A percentile compares a stretch with the other conserved stretches of the same genome.
Evolutionary conservation across 1,140 invertebrate species (phyloP).

Genomic region (Leptoteleia sp.): DNA sequence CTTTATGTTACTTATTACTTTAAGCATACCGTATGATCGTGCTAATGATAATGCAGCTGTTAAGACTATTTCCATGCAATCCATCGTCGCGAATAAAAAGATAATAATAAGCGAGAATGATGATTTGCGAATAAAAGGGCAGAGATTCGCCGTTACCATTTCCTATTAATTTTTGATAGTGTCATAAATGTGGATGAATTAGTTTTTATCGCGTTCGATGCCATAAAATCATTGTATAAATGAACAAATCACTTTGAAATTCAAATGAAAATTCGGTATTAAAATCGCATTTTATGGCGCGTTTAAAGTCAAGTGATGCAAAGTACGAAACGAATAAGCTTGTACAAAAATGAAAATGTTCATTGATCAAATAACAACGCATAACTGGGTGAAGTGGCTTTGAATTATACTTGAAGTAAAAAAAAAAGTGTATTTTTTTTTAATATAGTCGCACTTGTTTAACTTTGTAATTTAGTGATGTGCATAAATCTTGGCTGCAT

Average conservation of each 20-base stretch:
- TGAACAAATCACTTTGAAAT: not conserved
- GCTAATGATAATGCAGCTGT: conserved; percentile 34
- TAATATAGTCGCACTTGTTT: too few species aligned
- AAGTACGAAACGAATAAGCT: not conserved
- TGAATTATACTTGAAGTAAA: too few species aligned
- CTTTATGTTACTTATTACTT: conserved; percentile 31
- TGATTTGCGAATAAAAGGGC: not conserved
- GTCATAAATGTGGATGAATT: not conserved
- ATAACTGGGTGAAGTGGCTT: too few species aligned
- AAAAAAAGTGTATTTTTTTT: too few species aligned
- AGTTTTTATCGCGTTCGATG: not conserved
- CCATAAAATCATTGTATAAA: not conserved
- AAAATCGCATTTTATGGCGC: not conserved
- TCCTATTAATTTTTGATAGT: not conserved
- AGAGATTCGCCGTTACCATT: not conserved
- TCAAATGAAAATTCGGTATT: not conserved
- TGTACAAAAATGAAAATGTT: conserved; percentile 1
- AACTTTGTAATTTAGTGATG: too few species aligned
- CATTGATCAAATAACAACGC: too few species aligned
- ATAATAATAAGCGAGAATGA: conserved; percentile 12
- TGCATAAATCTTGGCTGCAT: too few species aligned
- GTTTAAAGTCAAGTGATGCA: not conserved
- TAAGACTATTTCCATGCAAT: conserved; percentile 23
- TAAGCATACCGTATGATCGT: conserved; percentile 15
- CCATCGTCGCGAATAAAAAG: conserved; percentile 23